Evolutionary conservation across 2,888 invertebrate species (phyloP).

Genomic region (Cantharis nigra): DNA sequence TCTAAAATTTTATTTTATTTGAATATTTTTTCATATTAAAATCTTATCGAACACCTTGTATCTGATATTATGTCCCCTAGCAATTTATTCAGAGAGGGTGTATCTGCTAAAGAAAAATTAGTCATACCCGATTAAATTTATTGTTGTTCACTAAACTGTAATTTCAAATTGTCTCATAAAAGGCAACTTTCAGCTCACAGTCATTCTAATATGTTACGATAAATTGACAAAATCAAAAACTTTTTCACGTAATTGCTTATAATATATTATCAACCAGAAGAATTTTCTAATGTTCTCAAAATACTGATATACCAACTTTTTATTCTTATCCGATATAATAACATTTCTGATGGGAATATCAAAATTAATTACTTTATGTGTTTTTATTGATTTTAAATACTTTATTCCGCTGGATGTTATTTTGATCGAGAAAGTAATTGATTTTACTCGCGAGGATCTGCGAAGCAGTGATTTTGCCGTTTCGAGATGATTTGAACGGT

Average conservation of each 20-base stretch:
- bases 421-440: too few relatives aligned
- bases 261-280: not conserved
- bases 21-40: constrained; percentile 23
- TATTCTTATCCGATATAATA: not conserved
- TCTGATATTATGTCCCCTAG: not conserved
- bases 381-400: too few relatives aligned
- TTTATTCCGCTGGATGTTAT: too few relatives aligned
- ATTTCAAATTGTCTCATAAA: not conserved
- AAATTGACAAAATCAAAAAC: not conserved
- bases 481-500: too few relatives aligned
- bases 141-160: constrained; percentile 2
- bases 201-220: constrained; percentile 1
- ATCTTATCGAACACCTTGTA: constrained; percentile 12
- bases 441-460: too few relatives aligned
- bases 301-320: not conserved
- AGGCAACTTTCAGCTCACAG: not conserved
- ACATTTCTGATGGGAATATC: not conserved
- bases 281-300: not conserved
- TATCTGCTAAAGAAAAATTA: constrained; percentile 1
- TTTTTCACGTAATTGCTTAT: not conserved
- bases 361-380: too few relatives aligned
- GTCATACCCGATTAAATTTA: constrained; percentile 2
- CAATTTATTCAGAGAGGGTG: not conserved
- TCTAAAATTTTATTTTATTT: constrained; percentile 22
- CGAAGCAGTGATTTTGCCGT: too few relatives aligned